Base-by-base conservation (phyloP, 2,797 vertebrate genomes). In the Chaetodon trifasciatus region DNA sequence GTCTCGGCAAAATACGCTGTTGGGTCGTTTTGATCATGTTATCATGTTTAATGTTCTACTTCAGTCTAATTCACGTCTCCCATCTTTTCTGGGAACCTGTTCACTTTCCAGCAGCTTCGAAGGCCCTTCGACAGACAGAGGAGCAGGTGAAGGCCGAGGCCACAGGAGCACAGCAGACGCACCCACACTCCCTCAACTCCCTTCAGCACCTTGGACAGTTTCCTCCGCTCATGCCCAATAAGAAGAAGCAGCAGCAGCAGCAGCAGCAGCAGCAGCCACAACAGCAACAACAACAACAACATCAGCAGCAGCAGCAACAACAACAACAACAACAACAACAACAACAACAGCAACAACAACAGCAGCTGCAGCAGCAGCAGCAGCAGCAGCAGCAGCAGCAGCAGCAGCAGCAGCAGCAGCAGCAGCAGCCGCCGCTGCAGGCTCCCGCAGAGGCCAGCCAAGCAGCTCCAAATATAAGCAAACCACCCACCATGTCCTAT, bases 181-280 rank as follows among this genome's bases (percentile, higher is more conserved):
- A 95, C 78, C 96, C 96, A 53, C 96, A 96, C 67, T 85, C 96
- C 76, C 96, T 97, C 89, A 96, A 78, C 49, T 87, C 97, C 90
- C 97, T 98, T 35, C 98, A 99, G 89, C 97, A 99, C 64, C 98
- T 97, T 0, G 97, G 98, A 96, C 98, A 99, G 96, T 99, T 99
- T 90, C 98, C 98, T 16, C 97, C 98, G 5, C 97, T 99, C 89
- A 95, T 99, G 97, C 95, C 98, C 93, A 98, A 95, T 93, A 98
- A 91, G 64, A 94, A 95, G 87, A 90, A 93, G 76, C 95, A 96
- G 90, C 89, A 81, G 12, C 83, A 61, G 21, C 83, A 72, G 0
- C 85, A 21, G 40, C 49, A 19, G 17, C 49, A 52, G 19, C 49
- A 21, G 5, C 47, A 50, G 19, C 47, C 21, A 9, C 46, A 13